Evolutionary conservation across 2,113 vertebrate genomes (phyloP), one percentile per base, ranked within the genome.

Genomic region (Engraulis encrasicolus): DNA sequence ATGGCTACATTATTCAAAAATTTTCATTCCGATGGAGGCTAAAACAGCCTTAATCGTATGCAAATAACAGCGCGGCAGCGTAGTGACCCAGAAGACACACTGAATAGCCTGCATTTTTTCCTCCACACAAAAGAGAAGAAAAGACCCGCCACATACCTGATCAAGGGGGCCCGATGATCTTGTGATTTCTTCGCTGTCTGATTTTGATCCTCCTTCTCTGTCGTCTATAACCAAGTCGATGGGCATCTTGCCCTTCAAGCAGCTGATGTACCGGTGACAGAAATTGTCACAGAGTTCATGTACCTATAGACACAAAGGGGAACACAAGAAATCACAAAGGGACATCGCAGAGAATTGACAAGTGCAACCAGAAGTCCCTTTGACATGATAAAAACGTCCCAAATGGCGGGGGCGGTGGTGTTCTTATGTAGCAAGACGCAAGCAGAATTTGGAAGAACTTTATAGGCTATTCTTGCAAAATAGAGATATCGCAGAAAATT

Each of bases 251-350:
- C 98, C 98, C 95, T 99, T 99, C 95, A 99, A 96, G 95, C 98
- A 99, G 96, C 98, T 99, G 96, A 99, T 99, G 96, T 99, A 99
- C 95, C 98, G 97, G 95, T 99, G 98, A 95, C 98, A 99, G 95
- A 99, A 99, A 95, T 99, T 99, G 97, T 99, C 98, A 95, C 98
- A 99, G 92, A 99, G 95, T 95, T 99, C 98, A 95, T 99, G 98
- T 90, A 99, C 98, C 98, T 99, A 91, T 85, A 91, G 82, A 78
- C 86, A 81, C 31, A 89, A 90, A 48, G 87, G 89, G 74, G 81
- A 90, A 87, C 86, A 90, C 86, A 83, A 77, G 6, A 91, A 95
- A 95, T 95, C 92, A 95, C 90, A 86, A 86, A 91, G 91, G 86
- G 89, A 89, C 90, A 77, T 93, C 94, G 96, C 82, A 94, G 92